A percentile compares a stretch with the other conserved stretches of the same genome.
phyloP scores from a whole-genome alignment of 2,888 invertebrate genomes.

The Cosmia trapezina region DNA sequence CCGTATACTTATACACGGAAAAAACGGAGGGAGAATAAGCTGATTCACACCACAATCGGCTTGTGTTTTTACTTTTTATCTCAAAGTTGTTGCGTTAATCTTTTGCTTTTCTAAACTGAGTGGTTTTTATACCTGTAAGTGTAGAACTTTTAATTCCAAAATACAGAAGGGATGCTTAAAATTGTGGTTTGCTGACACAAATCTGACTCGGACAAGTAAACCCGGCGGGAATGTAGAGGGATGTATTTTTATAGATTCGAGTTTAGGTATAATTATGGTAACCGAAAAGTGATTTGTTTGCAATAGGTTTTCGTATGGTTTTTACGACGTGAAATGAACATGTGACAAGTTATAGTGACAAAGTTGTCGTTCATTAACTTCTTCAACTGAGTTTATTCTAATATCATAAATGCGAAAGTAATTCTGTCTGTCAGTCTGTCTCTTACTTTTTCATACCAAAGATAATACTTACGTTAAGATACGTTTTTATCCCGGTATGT shows the following conservation, averaged over 20 bases:
- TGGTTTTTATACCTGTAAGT: conserved; percentile 56
- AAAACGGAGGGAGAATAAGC: conserved; percentile 68
- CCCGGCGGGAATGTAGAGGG: conserved; percentile 1
- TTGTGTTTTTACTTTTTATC: conserved; percentile 69
- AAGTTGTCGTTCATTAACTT: background rate
- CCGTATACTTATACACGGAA: conserved; percentile 36
- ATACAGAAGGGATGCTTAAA: conserved; percentile 46
- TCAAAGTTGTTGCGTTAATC: conserved; percentile 65
- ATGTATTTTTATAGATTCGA: conserved; percentile 17
- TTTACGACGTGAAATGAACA: background rate
- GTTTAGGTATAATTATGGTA: background rate
- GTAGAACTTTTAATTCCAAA: conserved; percentile 49
- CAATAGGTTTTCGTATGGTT: background rate
- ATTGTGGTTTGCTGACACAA: conserved; percentile 55
- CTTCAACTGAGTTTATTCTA: background rate
- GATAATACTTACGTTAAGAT: no score
- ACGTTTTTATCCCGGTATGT: background rate
- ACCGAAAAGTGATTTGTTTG: background rate
- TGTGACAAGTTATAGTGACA: background rate
- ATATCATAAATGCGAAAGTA: background rate
- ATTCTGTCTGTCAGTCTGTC: background rate
- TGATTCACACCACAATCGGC: conserved; percentile 70
- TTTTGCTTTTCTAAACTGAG: conserved; percentile 61
- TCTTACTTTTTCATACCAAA: background rate
- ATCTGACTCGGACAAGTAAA: conserved; percentile 35